Evolutionary conservation across 2,888 invertebrate species (phyloP).

Genomic region (Acheta domesticus): DNA sequence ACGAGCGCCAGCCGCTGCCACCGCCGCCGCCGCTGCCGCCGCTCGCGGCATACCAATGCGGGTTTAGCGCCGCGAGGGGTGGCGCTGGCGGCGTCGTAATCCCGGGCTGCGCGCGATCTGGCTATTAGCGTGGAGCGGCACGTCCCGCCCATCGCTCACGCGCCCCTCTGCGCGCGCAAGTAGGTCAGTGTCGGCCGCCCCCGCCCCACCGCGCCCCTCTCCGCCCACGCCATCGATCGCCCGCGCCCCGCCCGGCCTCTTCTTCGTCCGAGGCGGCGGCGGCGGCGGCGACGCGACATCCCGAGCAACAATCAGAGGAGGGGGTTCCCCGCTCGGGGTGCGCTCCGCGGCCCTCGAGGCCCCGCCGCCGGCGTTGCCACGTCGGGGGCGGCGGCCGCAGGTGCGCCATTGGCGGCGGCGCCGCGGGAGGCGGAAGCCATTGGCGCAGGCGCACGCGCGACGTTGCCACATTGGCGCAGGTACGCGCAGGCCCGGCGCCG

Average conservation of each 20-base stretch:
- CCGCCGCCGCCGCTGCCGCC: background rate
- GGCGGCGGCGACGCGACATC: no score
- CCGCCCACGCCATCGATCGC: no score
- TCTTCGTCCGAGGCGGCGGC: no score
- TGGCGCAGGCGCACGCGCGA: no score
- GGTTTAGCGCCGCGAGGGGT: background rate
- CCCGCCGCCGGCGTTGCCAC: no score
- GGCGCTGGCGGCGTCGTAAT: background rate
- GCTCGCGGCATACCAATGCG: background rate
- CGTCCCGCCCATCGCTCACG: constrained; percentile 9
- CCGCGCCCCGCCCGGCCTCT: no score
- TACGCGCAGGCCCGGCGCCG: no score
- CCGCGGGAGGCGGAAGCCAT: no score
- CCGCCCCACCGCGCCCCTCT: no score
- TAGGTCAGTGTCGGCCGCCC: background rate
- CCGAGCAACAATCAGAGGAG: background rate
- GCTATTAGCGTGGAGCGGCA: constrained; percentile 18
- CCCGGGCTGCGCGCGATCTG: background rate
- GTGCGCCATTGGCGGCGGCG: no score
- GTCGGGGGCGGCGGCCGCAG: no score
- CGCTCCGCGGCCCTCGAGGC: background rate
- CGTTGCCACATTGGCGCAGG: no score
- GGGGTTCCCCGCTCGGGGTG: background rate
- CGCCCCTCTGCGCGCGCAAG: background rate
- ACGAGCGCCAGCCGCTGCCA: background rate